phyloP scores from a whole-genome alignment of 2,113 vertebrate genomes.

The Hemiprocne comata region DNA sequence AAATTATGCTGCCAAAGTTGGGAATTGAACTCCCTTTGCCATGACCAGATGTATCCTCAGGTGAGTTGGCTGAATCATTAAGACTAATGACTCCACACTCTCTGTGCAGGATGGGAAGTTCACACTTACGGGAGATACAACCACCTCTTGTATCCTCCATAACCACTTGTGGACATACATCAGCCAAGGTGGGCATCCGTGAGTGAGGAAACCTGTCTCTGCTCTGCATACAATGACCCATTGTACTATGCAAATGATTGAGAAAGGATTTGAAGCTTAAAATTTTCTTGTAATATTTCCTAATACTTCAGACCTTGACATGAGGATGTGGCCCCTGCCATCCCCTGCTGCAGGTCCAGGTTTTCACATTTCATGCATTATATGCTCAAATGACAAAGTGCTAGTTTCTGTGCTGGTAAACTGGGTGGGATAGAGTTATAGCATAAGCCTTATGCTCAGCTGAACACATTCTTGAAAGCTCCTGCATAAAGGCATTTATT shows the following conservation, averaged over 20 bases:
- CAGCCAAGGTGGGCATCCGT: not conserved
- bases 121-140: not conserved
- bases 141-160: not conserved
- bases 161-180: rapidly evolving
- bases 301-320: not conserved
- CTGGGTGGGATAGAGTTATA: not conserved
- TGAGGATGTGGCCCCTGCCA: not conserved
- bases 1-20: not conserved
- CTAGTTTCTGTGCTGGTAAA: not conserved
- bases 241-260: not conserved
- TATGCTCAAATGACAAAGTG: not conserved
- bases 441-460: not conserved
- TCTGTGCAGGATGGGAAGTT: not conserved
- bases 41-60: not conserved
- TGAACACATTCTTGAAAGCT: not conserved
- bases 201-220: not conserved
- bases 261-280: not conserved
- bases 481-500: not conserved
- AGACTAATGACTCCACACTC: not conserved
- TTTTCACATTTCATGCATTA: not conserved
- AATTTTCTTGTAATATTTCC: not conserved
- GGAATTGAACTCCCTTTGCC: not conserved
- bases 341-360: not conserved
- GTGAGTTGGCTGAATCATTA: not conserved
- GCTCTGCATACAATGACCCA: rapidly evolving